phyloP scores from a whole-genome alignment of 2,888 invertebrate genomes.

The Apantesis nais region DNA sequence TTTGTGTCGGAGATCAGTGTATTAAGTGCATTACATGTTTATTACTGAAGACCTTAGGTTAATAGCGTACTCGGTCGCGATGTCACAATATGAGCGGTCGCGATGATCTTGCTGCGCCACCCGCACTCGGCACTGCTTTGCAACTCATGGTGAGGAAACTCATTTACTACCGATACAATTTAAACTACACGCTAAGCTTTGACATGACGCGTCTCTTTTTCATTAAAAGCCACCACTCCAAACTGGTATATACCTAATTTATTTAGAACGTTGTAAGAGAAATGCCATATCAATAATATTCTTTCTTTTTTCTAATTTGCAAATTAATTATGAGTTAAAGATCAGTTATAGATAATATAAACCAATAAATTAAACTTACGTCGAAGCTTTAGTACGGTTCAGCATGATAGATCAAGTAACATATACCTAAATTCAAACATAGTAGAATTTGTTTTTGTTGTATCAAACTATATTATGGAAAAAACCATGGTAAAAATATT shows the following conservation, averaged over 20 bases:
- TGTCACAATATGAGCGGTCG: conserved; percentile 77
- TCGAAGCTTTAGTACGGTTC: neutral
- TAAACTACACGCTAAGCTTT: neutral
- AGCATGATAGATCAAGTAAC: neutral
- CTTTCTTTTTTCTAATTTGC: neutral
- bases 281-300: neutral
- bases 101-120: conserved; percentile 71
- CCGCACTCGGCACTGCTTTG: conserved; percentile 65
- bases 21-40: conserved; percentile 47
- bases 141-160: conserved; percentile 73
- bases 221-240: neutral
- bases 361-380: neutral
- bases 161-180: conserved; percentile 2
- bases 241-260: neutral
- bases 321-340: neutral
- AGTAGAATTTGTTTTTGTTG: neutral
- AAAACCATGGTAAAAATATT: no score
- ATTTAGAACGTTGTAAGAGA: neutral
- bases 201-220: neutral
- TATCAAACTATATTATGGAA: neutral
- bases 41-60: conserved; percentile 43
- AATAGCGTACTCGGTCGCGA: conserved; percentile 58
- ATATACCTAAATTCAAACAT: neutral
- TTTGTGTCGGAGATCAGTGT: conserved; percentile 35
- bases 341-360: neutral